These are phyloP conservation scores for Glossosoma conforme DNA, from an alignment of 1,140 invertebrate genomes.

Conservation along the genomic window DNA sequence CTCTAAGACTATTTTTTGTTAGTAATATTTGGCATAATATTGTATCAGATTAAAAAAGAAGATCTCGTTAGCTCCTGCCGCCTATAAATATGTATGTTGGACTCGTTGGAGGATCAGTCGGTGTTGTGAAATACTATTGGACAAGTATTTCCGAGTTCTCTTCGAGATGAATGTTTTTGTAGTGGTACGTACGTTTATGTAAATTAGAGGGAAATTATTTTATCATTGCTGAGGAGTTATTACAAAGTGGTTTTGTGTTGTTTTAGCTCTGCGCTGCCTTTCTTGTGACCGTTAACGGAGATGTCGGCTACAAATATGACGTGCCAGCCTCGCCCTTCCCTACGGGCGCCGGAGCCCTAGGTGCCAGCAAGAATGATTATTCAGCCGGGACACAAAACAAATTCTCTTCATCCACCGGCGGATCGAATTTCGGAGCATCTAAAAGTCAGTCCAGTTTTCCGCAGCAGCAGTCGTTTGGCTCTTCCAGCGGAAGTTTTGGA, in stretches of 20 bases:
- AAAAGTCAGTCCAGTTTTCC: no score
- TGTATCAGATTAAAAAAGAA: neutral
- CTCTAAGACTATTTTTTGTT: neutral
- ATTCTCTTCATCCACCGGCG: neutral
- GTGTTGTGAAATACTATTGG: no score
- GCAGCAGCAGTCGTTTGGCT: no score
- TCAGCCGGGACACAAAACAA: no score
- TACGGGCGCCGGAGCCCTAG: no score
- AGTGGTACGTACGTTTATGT: neutral
- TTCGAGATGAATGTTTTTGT: neutral
- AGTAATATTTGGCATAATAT: neutral
- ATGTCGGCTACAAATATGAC: neutral
- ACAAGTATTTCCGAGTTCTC: no score
- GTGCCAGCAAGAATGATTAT: no score
- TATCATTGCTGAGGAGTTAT: neutral
- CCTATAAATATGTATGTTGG: slow-evolving; percentile 38
- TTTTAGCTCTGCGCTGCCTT: neutral
- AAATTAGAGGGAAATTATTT: neutral
- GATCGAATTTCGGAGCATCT: neutral
- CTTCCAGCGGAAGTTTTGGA: neutral
- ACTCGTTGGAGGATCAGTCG: no score
- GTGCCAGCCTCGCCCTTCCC: neutral
- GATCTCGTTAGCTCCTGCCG: slow-evolving; percentile 36
- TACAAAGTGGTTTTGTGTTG: neutral
- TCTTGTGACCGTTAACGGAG: neutral